Evolutionary conservation across 2,113 vertebrate genomes (phyloP).

Genomic region (Neomonachus schauinslandi): DNA sequence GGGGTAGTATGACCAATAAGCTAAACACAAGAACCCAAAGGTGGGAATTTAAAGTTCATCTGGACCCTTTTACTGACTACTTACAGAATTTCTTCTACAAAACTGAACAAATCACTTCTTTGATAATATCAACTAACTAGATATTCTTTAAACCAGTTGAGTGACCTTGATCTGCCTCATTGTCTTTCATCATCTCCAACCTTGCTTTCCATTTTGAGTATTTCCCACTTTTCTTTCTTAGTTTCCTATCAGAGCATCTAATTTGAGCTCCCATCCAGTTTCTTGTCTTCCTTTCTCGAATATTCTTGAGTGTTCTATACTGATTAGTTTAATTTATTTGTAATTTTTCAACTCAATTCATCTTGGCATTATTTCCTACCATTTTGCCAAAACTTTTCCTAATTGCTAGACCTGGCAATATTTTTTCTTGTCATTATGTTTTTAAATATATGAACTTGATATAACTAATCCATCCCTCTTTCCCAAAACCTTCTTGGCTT

Average conservation of each 20-base stretch:
- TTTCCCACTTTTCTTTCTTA: constrained; percentile 42
- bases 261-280: neutral
- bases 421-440: neutral
- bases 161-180: neutral
- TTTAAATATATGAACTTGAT: neutral
- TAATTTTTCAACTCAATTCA: constrained; percentile 9
- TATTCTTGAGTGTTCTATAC: neutral
- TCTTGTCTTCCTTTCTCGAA: neutral
- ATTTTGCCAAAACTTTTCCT: constrained; percentile 26
- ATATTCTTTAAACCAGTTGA: neutral
- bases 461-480: neutral
- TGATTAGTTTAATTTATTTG: constrained; percentile 42
- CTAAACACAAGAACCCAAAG: neutral
- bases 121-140: neutral
- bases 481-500: neutral
- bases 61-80: neutral
- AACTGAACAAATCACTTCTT: neutral
- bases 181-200: neutral
- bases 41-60: neutral
- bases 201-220: neutral
- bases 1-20: neutral
- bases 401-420: neutral
- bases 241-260: neutral
- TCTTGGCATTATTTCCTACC: neutral
- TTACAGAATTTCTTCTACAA: neutral